Base-by-base conservation (phyloP, 2,888 invertebrate species). In the Euspilapteryx auroguttella region DNA sequence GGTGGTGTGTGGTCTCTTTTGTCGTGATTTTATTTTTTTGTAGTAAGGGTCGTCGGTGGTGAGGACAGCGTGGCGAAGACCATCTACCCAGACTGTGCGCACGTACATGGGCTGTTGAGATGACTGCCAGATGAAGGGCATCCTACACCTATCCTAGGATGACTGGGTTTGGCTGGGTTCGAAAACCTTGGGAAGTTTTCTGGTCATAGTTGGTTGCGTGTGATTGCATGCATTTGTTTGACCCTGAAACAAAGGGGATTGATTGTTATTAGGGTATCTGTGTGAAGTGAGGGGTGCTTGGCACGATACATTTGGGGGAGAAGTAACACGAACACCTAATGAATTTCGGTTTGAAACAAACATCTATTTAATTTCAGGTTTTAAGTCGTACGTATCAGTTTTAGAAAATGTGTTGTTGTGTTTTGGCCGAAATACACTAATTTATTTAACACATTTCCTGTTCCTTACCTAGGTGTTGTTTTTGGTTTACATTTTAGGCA, bases 21-120 rank as follows among this genome's bases (percentile, higher is more conserved):
- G 37, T 37, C 51, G 41, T 40, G 51, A 47, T 37, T 40, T 45
- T 2, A 59, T 42, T 33, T 55, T 58, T 10, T 56, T 42, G 31
- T 56, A 52, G 38, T 58, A 55, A 1, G 76, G 83, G 53, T 86
- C 86, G 58, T 84, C 82, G 33, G 79, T 66, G 4, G 81, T 76
- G 28, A 87, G 65, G 26, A 87, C 79, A 11, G 85, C 86, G 64
- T 84, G 84, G 37, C 86, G 78, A 40, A 82, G 79, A 12, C 86
- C 86, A 47, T 85, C 81, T 32, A 85, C 79, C 89, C 89, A 90
- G 29, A 82, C 78, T 25, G 81, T 81, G 43, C 76, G 71, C 37
- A 82, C 68, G 55, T 80, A 81, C 55, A 82, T 62, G 46, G 82
- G 81, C 36, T 78, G 68, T 55, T 78, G 78, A 35, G 82, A 80